Base-by-base conservation (phyloP, 1,140 invertebrate species). In the Psix sp. region DNA sequence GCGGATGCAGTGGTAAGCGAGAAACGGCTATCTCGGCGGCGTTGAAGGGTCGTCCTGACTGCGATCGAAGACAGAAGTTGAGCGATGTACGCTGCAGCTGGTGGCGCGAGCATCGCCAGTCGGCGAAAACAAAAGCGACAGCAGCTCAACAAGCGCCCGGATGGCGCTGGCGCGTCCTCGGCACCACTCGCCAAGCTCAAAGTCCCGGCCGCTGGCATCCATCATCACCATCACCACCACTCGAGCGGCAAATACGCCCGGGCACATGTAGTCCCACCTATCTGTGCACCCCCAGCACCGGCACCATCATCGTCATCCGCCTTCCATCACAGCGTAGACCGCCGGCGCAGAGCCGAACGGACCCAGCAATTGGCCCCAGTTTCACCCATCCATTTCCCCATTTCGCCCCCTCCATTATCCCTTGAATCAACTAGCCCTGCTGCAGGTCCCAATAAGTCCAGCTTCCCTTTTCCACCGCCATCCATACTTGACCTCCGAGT, bases 401-500 rank as follows among this genome's bases (percentile, higher is more conserved):
- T 86, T 46, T 84, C 84, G 11, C 84, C 84, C 2, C 84, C 84
- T 2, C 84, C 84, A 15, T 63, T 85, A 5, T 85, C 84, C 49
- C 65, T 85, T 17, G 83, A 85, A 43, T 85, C 83, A n/a, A n/a
- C n/a, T n/a, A 80, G 78, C 31, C 83, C 84, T 13, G 62, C 75
- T 7, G 74, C 74, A 1, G 74, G 62, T 49, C 52, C 74, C 9
- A 76, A 40, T 38, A 84, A 83, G 26, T 82, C 79, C 17, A 78
- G 66, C 13, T 82, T 85, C 56, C 84, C 84, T 2, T 86, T 85
- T 54, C 84, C 84, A 15, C 84, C 84, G 7, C 79, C 84, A 56
- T 84, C 84, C 62, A 80, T 85, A 74, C 82, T 85, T 63, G 84
- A 85, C 71, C 84, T 85, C 74, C 80, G 83, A 81, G 80, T 84